A percentile compares a stretch with the other conserved stretches of the same genome.
Evolutionary conservation across 2,113 vertebrate genomes (phyloP).

Genomic region (Desmodus rotundus): DNA sequence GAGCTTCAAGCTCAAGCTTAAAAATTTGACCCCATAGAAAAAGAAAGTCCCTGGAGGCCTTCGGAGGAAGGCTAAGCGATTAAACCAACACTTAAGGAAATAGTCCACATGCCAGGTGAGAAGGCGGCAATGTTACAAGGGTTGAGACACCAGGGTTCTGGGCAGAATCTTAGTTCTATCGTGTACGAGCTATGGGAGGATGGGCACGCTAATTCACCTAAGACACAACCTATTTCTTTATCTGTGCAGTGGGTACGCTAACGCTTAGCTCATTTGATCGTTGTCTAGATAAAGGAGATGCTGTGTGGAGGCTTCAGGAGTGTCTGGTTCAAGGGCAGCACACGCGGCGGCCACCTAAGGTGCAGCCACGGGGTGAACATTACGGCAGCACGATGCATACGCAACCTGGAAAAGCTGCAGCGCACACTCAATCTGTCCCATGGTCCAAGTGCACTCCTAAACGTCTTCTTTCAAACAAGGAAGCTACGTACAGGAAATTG

Average conservation of each 20-base stretch:
- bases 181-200: not conserved
- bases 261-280: not conserved
- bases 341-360: fast-evolving
- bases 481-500: not conserved
- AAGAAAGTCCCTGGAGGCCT: not conserved
- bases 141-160: not conserved
- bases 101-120: not conserved
- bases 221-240: not conserved
- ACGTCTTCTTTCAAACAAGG: not conserved
- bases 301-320: not conserved
- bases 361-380: fast-evolving
- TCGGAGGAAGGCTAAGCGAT: not conserved
- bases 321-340: not conserved
- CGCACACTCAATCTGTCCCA: not conserved
- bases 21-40: not conserved
- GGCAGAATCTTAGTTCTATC: not conserved
- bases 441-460: fast-evolving
- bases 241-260: too few species aligned
- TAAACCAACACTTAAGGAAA: not conserved
- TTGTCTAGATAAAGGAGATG: not conserved
- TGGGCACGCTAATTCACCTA: fast-evolving
- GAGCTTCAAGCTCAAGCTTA: not conserved
- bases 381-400: fast-evolving
- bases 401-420: fast-evolving
- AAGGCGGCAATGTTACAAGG: not conserved